phyloP scores from a whole-genome alignment of 2,113 vertebrate genomes.

The Theropithecus gelada region DNA sequence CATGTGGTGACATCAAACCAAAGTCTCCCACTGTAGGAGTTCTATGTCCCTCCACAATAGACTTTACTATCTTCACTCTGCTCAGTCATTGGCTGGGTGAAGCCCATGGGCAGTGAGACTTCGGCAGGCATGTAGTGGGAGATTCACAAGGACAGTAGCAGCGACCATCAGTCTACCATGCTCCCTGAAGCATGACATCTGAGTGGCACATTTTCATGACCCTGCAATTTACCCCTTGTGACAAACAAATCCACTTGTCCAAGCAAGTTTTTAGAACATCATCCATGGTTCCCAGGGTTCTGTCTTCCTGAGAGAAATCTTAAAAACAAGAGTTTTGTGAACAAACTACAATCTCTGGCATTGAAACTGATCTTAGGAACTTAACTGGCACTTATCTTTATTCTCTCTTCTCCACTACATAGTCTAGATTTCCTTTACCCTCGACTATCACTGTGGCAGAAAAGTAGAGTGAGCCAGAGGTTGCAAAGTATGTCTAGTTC shows the following conservation, averaged over 20 bases:
- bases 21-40: background rate
- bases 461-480: background rate
- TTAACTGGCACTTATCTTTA: background rate
- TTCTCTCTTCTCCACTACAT: background rate
- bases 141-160: background rate
- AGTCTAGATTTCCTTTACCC: background rate
- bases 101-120: background rate
- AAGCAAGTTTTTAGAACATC: background rate
- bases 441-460: background rate
- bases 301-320: background rate
- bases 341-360: background rate
- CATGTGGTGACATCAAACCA: background rate
- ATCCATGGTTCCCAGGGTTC: background rate
- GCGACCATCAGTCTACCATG: no score
- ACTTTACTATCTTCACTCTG: background rate
- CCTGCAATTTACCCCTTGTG: background rate
- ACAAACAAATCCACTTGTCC: background rate
- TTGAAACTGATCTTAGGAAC: background rate
- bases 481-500: background rate
- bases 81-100: background rate
- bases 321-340: background rate
- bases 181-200: background rate
- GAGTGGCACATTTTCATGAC: background rate
- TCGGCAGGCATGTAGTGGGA: background rate
- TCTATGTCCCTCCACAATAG: background rate